Evolutionary conservation across 92 coral and sea anemone species (phyloP), one percentile per base, ranked within the genome.

Genomic region (Diadumene lineata): DNA sequence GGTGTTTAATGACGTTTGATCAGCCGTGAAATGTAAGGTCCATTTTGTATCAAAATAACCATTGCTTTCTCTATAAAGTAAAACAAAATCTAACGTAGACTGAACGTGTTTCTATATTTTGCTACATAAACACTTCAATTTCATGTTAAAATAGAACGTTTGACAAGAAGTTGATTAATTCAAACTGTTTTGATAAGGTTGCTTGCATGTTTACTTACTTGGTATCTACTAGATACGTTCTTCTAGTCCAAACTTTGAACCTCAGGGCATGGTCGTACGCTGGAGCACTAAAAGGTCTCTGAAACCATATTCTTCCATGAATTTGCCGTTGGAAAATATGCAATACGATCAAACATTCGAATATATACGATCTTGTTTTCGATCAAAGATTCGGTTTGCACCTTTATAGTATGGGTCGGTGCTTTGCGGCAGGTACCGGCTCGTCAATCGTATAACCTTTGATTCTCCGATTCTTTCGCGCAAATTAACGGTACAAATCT

Each of bases 371-470:
- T 38, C 13, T 38, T 38, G 48, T 38, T 38, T 58, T 23, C 30
- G 61, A 55, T 55, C 61, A 9, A 55, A 55, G 61, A n/a, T 55
- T 55, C 61, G 61, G 15, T 58, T 58, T 8, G 64, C 22, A 2
- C 31, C 1, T 58, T 7, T 28, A 62, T 16, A 6, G 48, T 43
- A 62, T 62, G 68, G 68, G 27, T 62, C 43, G 43, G 31, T 31
- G 31, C 38, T 21, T 62, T 19, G 1, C 68, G 27, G 68, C 68
- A 62, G 68, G 68, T 62, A 62, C 68, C 68, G 43, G 38, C 27
- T 6, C 6, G 19, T 28, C 38, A 62, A 7, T 27, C 68, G 38
- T 62, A n/a, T n/a, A 62, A 62, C 43, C 68, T 31, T 27, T 62
- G 23, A 30, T 15, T 13, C 68, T 15, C 31, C 28, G n/a, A 13